Base-by-base conservation (phyloP, 2,797 vertebrate species). In the Lepidocolaptes lacrymiger region DNA sequence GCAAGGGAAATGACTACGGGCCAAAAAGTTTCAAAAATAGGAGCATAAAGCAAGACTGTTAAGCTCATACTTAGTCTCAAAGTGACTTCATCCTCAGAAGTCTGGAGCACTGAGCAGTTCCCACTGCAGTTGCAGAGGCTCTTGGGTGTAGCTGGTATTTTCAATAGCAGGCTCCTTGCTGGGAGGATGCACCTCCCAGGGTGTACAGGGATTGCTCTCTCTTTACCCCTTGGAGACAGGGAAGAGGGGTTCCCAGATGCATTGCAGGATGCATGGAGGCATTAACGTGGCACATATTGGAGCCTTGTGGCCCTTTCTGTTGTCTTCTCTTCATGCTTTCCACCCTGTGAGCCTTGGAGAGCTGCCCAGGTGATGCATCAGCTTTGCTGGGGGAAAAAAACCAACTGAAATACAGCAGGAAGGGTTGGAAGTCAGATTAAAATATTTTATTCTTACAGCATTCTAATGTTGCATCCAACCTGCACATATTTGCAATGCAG, bases 51-150 rank as follows among this genome's bases (percentile, higher is more conserved):
- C 59, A 88, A 85, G 85, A 49, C 89, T 88, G 52, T 64, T 94
- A 94, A 94, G 76, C 89, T 89, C 44, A 7, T 86, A 66, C 85
- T 95, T 94, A 86, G 59, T 88, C 89, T 96, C 88, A 63, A 64
- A 93, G 69, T 96, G 94, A 93, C 74, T 95, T 96, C 77, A 91
- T 92, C 85, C 93, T 95, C 67, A 85, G 72, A 93, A 91, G 71
- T 73, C 81, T 59, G 52, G 63, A 82, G 30, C 62, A 12, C 7
- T 8, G 41, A 90, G 48, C 59, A 56, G 59, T 79, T 93, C 82
- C 66, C 63, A 41, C 51, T 76, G 51, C 41, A 1, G 6, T 54
- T 5, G 2, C 20, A 23, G 48, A 62, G 43, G 36, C 30, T 85
- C 46, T 74, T 80, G 75, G 58, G 63, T 74, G 21, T 74, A 13